Base-by-base conservation (phyloP, 2,113 vertebrate species). In the Ovibos moschatus region DNA sequence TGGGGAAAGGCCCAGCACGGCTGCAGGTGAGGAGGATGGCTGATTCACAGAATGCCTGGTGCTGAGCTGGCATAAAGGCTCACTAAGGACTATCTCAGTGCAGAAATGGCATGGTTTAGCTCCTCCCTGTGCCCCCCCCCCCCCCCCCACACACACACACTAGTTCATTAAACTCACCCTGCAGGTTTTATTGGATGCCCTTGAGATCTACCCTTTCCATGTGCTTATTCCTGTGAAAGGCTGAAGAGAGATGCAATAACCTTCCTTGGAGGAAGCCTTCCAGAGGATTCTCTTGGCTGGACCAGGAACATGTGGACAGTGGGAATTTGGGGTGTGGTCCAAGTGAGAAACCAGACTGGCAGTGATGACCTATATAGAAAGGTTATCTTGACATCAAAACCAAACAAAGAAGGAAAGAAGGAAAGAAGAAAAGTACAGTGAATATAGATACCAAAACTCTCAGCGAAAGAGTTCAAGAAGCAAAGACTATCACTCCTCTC, bases 131-230 rank as follows among this genome's bases (percentile, higher is more conserved):
- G 2, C 23, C n/a, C 28, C 0, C 1, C 3, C 1, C 0, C 67
- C 2, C 28, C n/a, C 23, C 0, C 1, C 2, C 1, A 0, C 3
- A n/a, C 1, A 0, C 16, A 47, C 45, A 47, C n/a, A 58, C 9
- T 25, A 64, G 2, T 7, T 78, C 50, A 47, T 15, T 67, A 40
- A 78, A 55, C 33, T 79, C 50, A 91, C 19, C 71, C 23, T 33
- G 25, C 43, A 91, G 30, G 10, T 50, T 95, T 92, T 47, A 33
- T 16, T 79, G 60, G 43, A 83, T 4, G 13, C 23, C 27, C 27
- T 19, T 58, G 58, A 91, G 8, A 93, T 45, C 33, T 30, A 45
- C 55, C 0, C 40, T 88, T 13, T 74, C 60, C 27, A 36, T 51
- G 16, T 45, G 47, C 30, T 67, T 95, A 43, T 64, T 76, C 84